Evolutionary conservation across 1,140 invertebrate genomes (phyloP), one percentile per base, ranked within the genome.

Genomic region (Telenomus remus): DNA sequence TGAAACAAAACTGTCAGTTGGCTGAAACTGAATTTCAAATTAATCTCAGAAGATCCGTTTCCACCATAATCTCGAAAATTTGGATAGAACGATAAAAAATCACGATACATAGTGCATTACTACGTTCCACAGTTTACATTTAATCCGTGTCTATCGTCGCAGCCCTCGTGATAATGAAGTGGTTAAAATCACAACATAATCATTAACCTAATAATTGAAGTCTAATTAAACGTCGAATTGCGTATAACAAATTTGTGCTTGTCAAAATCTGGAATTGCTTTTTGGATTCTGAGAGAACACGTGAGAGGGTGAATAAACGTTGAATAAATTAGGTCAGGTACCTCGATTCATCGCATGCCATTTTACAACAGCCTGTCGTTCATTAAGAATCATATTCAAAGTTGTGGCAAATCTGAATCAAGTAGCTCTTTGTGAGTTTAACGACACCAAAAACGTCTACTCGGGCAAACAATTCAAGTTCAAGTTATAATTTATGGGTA

Each of bases 131-230:
- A 34, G 54, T 48, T 54, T 65, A 53, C 42, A 37, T 65, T 54
- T 54, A 59, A 54, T 72, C 55, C 33, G 14, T 47, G 56, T 72
- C 46, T 48, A 54, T 65, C 69, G 60, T 59, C 48, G 37, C 43
- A 16, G 46, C 34, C 37, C 50, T 54, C 34, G 6, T 15, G 59
- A 65, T 61, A 66, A 69, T 69, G 51, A 76, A 34, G 59, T 35
- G 33, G 61, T 56, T 71, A 60, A 76, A 71, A 48, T 71, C 60
- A 63, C 66, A 76, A 76, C 74, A 68, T 76, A 65, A 72, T 72
- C 76, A 66, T 79, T 76, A 76, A 79, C 76, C 76, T 59, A 76
- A n/a, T n/a, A n/a, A 73, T 79, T 79, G 11, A 11, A 56, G 27
- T 39, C 76, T 79, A 76, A 79, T 79, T 75, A 79, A 75, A 78